Evolutionary conservation across 37 sponge, comb jelly and placozoan genomes (phyloP), one percentile per base, ranked within the genome.

Genomic region (Tethya wilhelma): DNA sequence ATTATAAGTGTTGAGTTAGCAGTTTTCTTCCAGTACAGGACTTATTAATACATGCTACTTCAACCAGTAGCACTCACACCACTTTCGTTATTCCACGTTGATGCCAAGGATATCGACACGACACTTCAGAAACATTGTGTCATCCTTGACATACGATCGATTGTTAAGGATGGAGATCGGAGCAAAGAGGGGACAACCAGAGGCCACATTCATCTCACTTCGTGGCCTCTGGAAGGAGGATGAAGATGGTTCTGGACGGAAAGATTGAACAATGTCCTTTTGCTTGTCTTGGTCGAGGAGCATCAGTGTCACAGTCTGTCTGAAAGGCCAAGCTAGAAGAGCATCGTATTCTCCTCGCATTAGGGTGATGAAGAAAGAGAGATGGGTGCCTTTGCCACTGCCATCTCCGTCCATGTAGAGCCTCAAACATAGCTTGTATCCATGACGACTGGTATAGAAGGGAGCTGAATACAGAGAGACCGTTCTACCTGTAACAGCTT

Each of bases 391-490:
- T 62, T 83, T 90, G 7, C 95, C 95, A 60, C 69, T 64, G 0
- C 95, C 95, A 84, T 94, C 95, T 43, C 95, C 95, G 77, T 90
- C 78, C 81, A 94, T 79, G 55, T 94, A 94, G 9, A 94, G 74
- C 22, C 95, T 30, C 38, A 90, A 78, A 57, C 95, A 94, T 55
- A 94, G 38, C 80, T 87, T 90, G 84, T 94, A 94, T 12, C 95
- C 95, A 59, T 87, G 79, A 12, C 88, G 77, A 36, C 86, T 76
- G 26, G 91, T 94, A 74, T 78, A 94, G 85, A 94, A 94, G 0
- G 95, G 95, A 34, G 95, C 91, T 43, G 84, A 83, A 74, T 94
- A 94, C 26, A 94, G 79, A 5, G 95, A 94, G 34, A 94, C 43
- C 1, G 86, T 88, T 56, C 59, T 86, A 0, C 91, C 95, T 22